Conservation (phyloP, 2,888 invertebrate genomes). For the Saturnia japonica region DNA sequence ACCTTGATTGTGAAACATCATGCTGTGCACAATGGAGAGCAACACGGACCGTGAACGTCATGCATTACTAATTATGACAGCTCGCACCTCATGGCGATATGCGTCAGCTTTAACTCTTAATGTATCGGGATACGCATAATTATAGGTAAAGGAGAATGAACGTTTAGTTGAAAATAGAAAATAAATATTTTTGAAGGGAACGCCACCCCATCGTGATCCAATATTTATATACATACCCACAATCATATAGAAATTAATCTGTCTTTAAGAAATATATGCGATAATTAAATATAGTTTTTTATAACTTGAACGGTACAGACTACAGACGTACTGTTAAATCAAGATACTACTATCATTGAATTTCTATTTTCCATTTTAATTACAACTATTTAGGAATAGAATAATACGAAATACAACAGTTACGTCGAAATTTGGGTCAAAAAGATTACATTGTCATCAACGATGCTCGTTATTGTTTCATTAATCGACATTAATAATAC, state of each 20-base stretch:
- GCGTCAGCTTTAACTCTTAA: conserved; percentile 29
- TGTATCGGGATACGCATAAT: conserved; percentile 31
- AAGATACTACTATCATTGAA: background rate
- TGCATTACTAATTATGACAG: conserved; percentile 68
- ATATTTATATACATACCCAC: background rate
- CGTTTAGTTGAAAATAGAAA: background rate
- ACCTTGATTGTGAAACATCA: conserved; percentile 72
- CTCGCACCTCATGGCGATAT: conserved; percentile 51
- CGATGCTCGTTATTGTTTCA: background rate
- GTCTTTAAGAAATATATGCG: background rate
- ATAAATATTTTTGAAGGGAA: background rate
- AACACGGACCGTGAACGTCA: conserved; percentile 66
- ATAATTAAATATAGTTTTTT: background rate
- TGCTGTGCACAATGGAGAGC: conserved; percentile 71
- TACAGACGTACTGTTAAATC: too few relatives aligned
- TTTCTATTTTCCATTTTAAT: background rate
- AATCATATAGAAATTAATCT: background rate
- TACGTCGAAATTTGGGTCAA: background rate
- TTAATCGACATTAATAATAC: background rate
- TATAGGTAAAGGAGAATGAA: conserved; percentile 2
- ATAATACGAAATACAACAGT: background rate
- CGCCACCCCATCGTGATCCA: background rate
- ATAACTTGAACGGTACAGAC: background rate
- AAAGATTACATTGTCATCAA: background rate
- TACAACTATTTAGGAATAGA: background rate